Conservation (phyloP, 2,797 vertebrate genomes). For the Sibirionetta formosa region DNA sequence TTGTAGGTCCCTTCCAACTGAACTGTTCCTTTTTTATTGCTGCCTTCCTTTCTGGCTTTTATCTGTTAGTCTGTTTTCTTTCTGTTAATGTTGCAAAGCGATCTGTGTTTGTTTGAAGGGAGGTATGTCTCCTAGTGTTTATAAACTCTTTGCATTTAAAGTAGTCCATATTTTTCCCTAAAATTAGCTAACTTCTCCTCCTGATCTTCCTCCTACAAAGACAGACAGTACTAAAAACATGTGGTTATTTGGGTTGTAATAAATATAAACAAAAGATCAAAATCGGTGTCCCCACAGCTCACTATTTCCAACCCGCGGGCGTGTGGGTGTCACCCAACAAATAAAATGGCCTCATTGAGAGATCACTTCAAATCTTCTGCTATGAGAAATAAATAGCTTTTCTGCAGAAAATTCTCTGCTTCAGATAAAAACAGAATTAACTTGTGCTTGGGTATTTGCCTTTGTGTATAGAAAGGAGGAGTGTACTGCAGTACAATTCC, state of each 20-base stretch:
- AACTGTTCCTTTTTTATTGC: background rate
- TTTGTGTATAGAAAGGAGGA: background rate
- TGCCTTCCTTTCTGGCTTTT: background rate
- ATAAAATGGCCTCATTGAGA: background rate
- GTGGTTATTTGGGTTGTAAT: background rate
- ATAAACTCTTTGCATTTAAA: background rate
- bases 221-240: background rate
- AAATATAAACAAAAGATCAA: background rate
- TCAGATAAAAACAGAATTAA: background rate
- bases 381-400: background rate
- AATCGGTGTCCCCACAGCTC: background rate
- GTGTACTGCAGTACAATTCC: background rate
- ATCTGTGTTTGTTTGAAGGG: background rate
- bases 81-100: background rate
- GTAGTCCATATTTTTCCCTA: background rate
- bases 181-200: background rate
- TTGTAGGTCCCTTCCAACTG: background rate
- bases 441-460: background rate
- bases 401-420: background rate
- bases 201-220: background rate
- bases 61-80: background rate
- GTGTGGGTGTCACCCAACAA: background rate
- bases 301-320: background rate
- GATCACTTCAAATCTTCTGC: background rate
- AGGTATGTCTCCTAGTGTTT: background rate